A percentile compares a stretch with the other conserved stretches of the same genome.
Conservation (phyloP, 35 echinoderm and acorn worm genomes). For the Nesometra sesokonis region DNA sequence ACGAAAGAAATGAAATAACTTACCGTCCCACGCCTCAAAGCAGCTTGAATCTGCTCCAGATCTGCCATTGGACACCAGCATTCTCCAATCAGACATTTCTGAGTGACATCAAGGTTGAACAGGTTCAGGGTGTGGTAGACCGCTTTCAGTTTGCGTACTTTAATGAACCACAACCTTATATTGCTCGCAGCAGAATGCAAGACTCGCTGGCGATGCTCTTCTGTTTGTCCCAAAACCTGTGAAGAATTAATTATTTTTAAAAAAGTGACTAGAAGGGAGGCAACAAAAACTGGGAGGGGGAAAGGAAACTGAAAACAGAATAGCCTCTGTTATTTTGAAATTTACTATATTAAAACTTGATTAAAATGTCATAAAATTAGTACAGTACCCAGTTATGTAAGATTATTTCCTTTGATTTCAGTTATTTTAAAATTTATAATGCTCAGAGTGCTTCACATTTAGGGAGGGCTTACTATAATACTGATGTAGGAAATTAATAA, state of each 20-base stretch:
- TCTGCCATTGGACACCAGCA: conserved; percentile 81
- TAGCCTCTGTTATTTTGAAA: too few species aligned
- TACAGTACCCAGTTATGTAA: too few species aligned
- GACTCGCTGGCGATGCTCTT: conserved; percentile 66
- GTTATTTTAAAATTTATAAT: too few species aligned
- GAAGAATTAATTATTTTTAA: not conserved
- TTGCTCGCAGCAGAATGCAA: conserved; percentile 46
- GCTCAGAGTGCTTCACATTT: too few species aligned
- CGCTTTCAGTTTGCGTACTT: conserved; percentile 73
- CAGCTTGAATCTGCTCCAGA: conserved; percentile 47
- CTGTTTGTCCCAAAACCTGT: conserved; percentile 65
- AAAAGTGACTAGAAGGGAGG: too few species aligned
- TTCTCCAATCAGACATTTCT: conserved; percentile 86
- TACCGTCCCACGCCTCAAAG: conserved; percentile 67
- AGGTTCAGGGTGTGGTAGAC: conserved; percentile 90
- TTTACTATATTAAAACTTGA: too few species aligned
- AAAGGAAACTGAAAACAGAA: too few species aligned
- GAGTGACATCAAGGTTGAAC: conserved; percentile 83
- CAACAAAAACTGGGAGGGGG: too few species aligned
- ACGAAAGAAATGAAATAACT: not conserved
- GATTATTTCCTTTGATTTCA: too few species aligned
- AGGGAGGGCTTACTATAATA: too few species aligned
- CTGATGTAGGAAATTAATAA: too few species aligned
- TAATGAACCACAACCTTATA: conserved; percentile 69
- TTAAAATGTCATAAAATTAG: too few species aligned